A percentile compares a stretch with the other conserved stretches of the same genome.
Conservation (phyloP, 1,140 invertebrate genomes). For the Brachionus rubens region DNA sequence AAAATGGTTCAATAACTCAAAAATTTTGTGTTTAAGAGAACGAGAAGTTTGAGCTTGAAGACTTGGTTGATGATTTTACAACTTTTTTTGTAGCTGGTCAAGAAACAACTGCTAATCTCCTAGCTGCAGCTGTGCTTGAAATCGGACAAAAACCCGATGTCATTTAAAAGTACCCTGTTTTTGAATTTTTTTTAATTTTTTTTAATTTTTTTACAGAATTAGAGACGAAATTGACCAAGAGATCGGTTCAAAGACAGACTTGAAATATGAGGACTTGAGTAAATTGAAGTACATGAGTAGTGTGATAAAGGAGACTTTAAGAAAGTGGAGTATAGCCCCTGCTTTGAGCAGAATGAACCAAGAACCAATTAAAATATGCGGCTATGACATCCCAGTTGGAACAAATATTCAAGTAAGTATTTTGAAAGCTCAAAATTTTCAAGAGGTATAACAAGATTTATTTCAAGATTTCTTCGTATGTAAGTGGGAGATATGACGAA, state of each 20-base stretch:
- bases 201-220: not conserved
- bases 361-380: not conserved
- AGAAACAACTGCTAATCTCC: constrained; percentile 28
- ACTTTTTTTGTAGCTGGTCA: constrained; percentile 43
- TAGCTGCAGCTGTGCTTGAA: not conserved
- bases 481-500: not conserved
- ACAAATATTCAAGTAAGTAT: not conserved
- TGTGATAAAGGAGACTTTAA: constrained; percentile 32
- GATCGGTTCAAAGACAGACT: not conserved
- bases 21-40: not conserved
- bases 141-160: not conserved
- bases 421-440: not conserved
- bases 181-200: not conserved
- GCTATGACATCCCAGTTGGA: not conserved
- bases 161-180: not conserved
- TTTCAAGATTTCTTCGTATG: not conserved
- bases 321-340: constrained; percentile 15
- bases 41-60: constrained; percentile 18
- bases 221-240: constrained; percentile 24
- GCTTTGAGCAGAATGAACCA: not conserved
- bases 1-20: not conserved
- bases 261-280: not conserved
- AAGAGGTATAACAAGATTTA: not conserved
- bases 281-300: not conserved
- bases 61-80: constrained; percentile 34